Base-by-base conservation (phyloP, 1,140 invertebrate species). In the Asobara japonica region DNA sequence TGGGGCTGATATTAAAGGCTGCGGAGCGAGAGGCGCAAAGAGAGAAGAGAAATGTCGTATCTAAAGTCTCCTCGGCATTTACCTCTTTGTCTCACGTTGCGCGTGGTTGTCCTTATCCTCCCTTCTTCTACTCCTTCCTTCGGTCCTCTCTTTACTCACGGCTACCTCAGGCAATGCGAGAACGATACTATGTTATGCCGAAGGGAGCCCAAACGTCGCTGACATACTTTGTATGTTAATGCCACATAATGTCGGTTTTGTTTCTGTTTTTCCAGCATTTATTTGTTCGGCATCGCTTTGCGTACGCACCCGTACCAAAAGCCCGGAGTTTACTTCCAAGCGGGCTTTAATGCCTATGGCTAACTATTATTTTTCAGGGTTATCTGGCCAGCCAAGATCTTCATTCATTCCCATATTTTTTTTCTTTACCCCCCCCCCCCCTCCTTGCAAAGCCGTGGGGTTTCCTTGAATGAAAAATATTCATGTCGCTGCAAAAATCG, bases 211-310 rank as follows among this genome's bases (percentile, higher is more conserved):
- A 56, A 80, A 80, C 81, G 79, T 77, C 70, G 83, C 83, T 86
- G 86, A 87, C 83, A 87, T 87, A 87, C 84, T 87, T 87, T 86
- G 86, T 87, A 87, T 86, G 86, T 85, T 86, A 87, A 87, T 87
- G 83, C 83, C 83, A 84, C 82, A 86, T 87, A 86, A 87, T 86
- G 83, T 86, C 82, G 83, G 81, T 84, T 84, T 86, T 86, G 81
- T 86, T 84, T 80, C 80, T 87, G 80, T 84, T 87, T 85, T 85
- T 74, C 68, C 82, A 82, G 73, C 81, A 80, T 87, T 86, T 86
- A 86, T 87, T 84, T 84, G 80, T 81, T 86, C 78, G 78, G 77
- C 74, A 70, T 77, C 70, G 77, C 83, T 82, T 81, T 80, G 82
- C 81, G 75, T 78, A 78, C 70, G 74, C 77, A 76, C 78, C 74